Evolutionary conservation across 2,113 vertebrate genomes (phyloP), one percentile per base, ranked within the genome.

Genomic region (Eira barbara): DNA sequence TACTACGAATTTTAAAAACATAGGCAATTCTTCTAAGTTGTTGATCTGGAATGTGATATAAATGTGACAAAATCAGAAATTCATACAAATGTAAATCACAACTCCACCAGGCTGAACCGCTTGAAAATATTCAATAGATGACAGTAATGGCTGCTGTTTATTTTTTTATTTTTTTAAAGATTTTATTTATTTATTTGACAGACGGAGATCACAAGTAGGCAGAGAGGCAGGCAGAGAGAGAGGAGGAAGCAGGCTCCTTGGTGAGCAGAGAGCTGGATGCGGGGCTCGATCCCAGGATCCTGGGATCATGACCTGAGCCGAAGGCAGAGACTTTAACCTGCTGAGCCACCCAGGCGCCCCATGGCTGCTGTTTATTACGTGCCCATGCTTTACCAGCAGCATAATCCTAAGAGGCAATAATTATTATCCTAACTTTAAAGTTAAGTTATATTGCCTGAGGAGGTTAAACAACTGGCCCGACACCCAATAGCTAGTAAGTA

Each of bases 21-120:
- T 0, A 67, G 34, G 14, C 7, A 57, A 1, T 92, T 81, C 4
- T 92, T 11, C 71, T 83, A 65, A 79, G 39, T 57, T 36, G 20
- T 55, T 82, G 18, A 71, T 69, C 31, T 89, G 59, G 34, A 86
- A 57, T 80, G 23, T 2, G 27, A 23, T 67, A 67, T 55, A 39
- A 71, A 81, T 80, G 84, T 67, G 57, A 83, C 49, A 88, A 76
- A 96, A 86, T 85, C 17, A 92, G 87, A 76, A 95, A 65, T 47
- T 42, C 76, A 1, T 82, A n/a, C 31, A 84, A 94, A 76, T 42
- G 12, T 76, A 79, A 87, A 52, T 79, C 18, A 88, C n/a, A 95
- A 21, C 6, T 59, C 21, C 27, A 42, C 11, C 9, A 78, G 84
- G 18, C 39, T 86, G 31, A 82, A 84, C 45, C 55, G 25, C 42